phyloP scores from a whole-genome alignment of 2,888 invertebrate genomes.

The Empis livida region DNA sequence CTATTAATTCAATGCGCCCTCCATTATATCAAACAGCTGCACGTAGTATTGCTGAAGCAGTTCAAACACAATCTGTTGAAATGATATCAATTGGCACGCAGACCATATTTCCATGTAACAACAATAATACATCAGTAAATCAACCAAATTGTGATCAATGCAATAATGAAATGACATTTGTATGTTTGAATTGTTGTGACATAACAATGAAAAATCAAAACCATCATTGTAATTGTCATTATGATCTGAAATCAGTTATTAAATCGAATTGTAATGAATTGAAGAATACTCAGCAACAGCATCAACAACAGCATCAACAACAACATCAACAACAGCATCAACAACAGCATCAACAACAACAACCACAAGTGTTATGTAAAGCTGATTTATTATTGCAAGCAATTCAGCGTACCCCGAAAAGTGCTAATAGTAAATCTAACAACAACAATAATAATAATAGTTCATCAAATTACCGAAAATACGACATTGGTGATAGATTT shows the following conservation, averaged over 20 bases:
- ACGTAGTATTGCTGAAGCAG: slow-evolving; percentile 14
- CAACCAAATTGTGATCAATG: slow-evolving; percentile 22
- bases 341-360: slow-evolving; percentile 23
- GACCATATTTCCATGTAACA: slow-evolving; percentile 18
- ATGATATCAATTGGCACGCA: slow-evolving; percentile 37
- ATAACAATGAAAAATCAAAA: slow-evolving; percentile 11
- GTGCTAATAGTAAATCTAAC: background rate
- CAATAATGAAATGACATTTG: slow-evolving; percentile 31
- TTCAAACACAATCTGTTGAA: slow-evolving; percentile 21
- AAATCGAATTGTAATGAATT: slow-evolving; percentile 13
- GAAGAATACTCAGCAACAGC: slow-evolving; percentile 21
- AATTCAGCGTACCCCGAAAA: slow-evolving; percentile 39
- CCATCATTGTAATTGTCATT: slow-evolving; percentile 9
- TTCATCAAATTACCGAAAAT: background rate
- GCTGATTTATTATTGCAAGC: slow-evolving; percentile 43
- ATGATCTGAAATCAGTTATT: slow-evolving; percentile 5
- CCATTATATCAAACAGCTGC: slow-evolving; percentile 17
- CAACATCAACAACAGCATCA: slow-evolving; percentile 22
- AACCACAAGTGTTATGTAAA: slow-evolving; percentile 34
- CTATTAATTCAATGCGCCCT: slow-evolving; percentile 19
- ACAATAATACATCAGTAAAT: background rate
- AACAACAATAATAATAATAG: background rate
- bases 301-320: slow-evolving; percentile 24
- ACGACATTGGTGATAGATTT: too few relatives aligned
- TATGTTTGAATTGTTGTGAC: slow-evolving; percentile 32